These are phyloP conservation scores for Rallus limicola DNA, from an alignment of 2,113 vertebrate species.

Conservation along the genomic window DNA sequence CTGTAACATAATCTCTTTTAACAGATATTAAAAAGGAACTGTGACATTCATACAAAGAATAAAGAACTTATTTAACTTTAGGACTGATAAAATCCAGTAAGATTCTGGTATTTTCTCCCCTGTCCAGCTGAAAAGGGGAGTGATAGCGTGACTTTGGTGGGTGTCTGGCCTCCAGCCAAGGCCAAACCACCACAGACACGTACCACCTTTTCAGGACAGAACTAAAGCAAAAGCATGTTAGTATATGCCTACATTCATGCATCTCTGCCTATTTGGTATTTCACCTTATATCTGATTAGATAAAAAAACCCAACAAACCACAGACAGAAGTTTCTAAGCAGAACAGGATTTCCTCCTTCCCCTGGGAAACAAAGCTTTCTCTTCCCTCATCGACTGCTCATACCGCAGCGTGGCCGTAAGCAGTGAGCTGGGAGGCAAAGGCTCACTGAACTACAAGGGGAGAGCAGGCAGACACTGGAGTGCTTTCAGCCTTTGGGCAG, in stretches of 20 bases:
- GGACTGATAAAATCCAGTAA: not conserved
- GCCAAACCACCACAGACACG: not conserved
- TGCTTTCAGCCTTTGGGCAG: not conserved
- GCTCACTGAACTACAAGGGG: not conserved
- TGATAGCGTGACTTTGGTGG: no score
- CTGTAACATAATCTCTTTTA: not conserved
- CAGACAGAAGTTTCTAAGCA: not conserved
- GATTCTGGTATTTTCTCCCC: not conserved
- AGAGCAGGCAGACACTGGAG: not conserved
- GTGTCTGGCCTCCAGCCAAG: no score
- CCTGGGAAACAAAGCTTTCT: not conserved
- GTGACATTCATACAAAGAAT: not conserved
- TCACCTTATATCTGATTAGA: not conserved
- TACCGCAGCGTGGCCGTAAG: rapidly evolving
- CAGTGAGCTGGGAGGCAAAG: not conserved
- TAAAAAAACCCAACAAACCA: no score
- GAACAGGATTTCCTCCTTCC: not conserved
- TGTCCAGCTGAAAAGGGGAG: no score
- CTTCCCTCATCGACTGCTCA: not conserved
- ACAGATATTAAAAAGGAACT: not conserved
- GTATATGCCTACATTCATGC: not conserved
- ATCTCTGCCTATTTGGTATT: not conserved
- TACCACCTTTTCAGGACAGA: not conserved
- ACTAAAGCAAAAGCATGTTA: not conserved
- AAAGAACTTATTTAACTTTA: not conserved